Percentiles rank a stretch among this genome's conserved stretches.
phyloP scores from a whole-genome alignment of 2,113 vertebrate genomes.

The Corythaixoides concolor region DNA sequence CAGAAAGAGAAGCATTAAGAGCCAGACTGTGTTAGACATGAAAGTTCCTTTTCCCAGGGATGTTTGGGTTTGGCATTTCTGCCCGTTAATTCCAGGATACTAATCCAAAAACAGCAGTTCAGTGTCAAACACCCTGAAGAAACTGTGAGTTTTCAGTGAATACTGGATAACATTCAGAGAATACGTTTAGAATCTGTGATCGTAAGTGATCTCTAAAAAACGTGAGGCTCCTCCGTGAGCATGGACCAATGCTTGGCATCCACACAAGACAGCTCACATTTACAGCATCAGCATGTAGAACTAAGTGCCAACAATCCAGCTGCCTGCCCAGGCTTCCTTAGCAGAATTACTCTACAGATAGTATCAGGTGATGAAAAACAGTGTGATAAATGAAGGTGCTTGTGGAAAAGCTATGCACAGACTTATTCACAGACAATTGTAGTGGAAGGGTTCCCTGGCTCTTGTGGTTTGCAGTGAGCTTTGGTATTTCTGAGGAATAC shows the following conservation, averaged over 20 bases:
- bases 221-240: rapidly evolving
- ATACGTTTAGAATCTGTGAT: background rate
- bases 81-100: background rate
- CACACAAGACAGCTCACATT: background rate
- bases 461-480: background rate
- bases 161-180: background rate
- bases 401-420: background rate
- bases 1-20: slow-evolving; percentile 6
- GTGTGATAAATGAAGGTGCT: slow-evolving; percentile 1
- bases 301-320: background rate
- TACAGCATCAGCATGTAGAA: background rate
- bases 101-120: background rate
- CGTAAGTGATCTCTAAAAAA: background rate
- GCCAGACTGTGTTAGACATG: background rate
- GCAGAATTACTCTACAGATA: background rate
- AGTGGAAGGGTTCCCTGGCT: background rate
- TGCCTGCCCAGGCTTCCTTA: background rate
- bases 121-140: background rate
- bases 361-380: slow-evolving; percentile 19
- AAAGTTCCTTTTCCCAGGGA: background rate
- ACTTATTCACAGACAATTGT: background rate
- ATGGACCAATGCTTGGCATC: background rate
- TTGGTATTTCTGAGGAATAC: background rate
- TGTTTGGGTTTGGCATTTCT: background rate
- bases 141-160: background rate